Percentiles rank a stretch among this genome's conserved stretches.
Conservation (phyloP, 2,113 vertebrate genomes). For the Caranx melampygus region DNA sequence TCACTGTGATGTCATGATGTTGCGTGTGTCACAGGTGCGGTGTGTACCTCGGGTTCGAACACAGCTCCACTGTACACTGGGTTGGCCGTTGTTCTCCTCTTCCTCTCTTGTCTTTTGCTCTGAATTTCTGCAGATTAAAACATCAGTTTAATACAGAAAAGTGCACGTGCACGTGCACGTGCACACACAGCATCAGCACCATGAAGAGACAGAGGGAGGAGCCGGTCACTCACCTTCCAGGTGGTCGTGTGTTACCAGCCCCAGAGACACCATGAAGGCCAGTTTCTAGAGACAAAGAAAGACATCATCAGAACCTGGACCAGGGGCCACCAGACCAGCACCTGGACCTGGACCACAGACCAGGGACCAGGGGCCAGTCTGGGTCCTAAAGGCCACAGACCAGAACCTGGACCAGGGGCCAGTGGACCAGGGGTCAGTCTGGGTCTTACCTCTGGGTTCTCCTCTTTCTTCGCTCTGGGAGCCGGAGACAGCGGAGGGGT, state of each 20-base stretch:
- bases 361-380: too few species aligned
- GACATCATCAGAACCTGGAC: neutral
- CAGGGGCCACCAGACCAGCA: neutral
- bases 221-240: slow-evolving; percentile 89
- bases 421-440: neutral
- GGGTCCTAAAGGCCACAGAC: too few species aligned
- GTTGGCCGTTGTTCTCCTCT: slow-evolving; percentile 98
- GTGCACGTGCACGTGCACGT: fast-evolving
- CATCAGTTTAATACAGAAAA: neutral
- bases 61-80: slow-evolving; percentile 98
- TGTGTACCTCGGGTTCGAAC: slow-evolving; percentile 96
- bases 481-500: slow-evolving; percentile 83
- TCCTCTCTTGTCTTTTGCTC: slow-evolving; percentile 97
- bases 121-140: slow-evolving; percentile 91
- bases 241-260: slow-evolving; percentile 96
- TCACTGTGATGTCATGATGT: too few species aligned
- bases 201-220: neutral
- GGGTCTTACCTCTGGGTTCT: slow-evolving; percentile 92
- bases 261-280: slow-evolving; percentile 98
- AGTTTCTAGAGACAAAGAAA: slow-evolving; percentile 88
- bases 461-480: slow-evolving; percentile 93
- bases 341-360: too few species aligned
- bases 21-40: neutral
- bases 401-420: too few species aligned
- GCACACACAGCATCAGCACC: neutral